Conservation (phyloP, 1,140 invertebrate genomes). For the Apis florea region DNA sequence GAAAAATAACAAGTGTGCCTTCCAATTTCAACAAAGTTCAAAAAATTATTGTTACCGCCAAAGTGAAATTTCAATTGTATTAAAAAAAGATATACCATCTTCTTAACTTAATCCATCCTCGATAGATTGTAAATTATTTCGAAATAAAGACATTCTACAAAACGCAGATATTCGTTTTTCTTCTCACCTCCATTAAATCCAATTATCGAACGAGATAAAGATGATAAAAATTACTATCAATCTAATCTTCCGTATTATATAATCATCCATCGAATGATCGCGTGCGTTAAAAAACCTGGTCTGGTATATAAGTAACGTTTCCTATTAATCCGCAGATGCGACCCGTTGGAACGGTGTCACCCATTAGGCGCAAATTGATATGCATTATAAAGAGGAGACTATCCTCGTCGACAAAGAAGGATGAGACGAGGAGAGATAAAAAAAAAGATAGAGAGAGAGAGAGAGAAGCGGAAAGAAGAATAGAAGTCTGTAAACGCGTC, state of each 20-base stretch:
- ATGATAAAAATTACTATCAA: no score
- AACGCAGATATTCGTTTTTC: neutral
- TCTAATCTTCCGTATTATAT: neutral
- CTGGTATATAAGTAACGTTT: constrained; percentile 16
- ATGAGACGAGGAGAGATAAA: constrained; percentile 12
- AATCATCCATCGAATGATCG: neutral
- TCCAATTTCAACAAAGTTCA: no score
- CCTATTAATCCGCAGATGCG: constrained; percentile 70
- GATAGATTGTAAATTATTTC: no score
- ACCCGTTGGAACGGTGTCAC: constrained; percentile 44
- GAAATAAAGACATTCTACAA: no score
- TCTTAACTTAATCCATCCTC: no score
- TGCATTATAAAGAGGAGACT: constrained; percentile 69
- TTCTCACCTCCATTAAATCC: no score
- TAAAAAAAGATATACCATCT: no score
- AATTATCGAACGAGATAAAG: no score
- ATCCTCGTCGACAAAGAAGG: constrained; percentile 37
- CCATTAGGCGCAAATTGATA: constrained; percentile 73
- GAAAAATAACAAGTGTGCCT: no score
- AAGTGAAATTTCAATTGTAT: no score
- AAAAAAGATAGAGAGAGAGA: neutral
- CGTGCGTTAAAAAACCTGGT: constrained; percentile 19
- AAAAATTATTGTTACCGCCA: no score
- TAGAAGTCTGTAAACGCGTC: constrained; percentile 61
- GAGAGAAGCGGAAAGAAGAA: constrained; percentile 30